Evolutionary conservation across 2,888 invertebrate genomes (phyloP), one percentile per base, ranked within the genome.

Genomic region (Enchytraeus crypticus): DNA sequence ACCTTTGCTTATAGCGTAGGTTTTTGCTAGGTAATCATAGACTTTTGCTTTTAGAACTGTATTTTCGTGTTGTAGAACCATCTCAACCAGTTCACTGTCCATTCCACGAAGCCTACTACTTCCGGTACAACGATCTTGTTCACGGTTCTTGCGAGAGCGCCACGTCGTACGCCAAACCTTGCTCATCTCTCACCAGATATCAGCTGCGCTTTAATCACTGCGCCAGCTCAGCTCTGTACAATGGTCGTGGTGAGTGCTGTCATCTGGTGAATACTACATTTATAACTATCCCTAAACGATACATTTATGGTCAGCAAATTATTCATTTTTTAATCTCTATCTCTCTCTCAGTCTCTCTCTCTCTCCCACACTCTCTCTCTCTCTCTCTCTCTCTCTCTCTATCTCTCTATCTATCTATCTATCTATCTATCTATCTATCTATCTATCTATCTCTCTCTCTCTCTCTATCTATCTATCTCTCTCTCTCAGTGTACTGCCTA

Each of bases 151-250:
- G 66, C 54, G 46, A 55, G 4, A 34, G 32, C n/a, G 47, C 55
- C 5, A 45, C 62, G 23, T 66, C 66, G 14, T 60, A 60, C 32
- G 64, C 64, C 18, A 47, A 62, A 51, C 66, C 66, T n/a, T 66
- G 66, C 51, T 60, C 60, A 3, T 49, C 57, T n/a, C 43, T 54
- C 30, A 46, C 54, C 27, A 54, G 54, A 34, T 66, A 64, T 59
- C 51, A 49, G 5, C 58, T 66, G 55, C 59, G 62, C 55, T 66
- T 66, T 58, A 60, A 60, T 33, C 66, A 66, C 55, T 66, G 66
- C 51, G 47, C 32, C n/a, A 29, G 14, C 14, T 8, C 43, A 11
- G 60, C 59, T 23, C 29, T 26, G n/a, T 59, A 55, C 53, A 60
- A 63, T 45, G 63, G 57, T 14, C 26, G 57, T 43, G 61, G 61